phyloP scores from a whole-genome alignment of 2,888 invertebrate genomes.

The Atherix ibis region DNA sequence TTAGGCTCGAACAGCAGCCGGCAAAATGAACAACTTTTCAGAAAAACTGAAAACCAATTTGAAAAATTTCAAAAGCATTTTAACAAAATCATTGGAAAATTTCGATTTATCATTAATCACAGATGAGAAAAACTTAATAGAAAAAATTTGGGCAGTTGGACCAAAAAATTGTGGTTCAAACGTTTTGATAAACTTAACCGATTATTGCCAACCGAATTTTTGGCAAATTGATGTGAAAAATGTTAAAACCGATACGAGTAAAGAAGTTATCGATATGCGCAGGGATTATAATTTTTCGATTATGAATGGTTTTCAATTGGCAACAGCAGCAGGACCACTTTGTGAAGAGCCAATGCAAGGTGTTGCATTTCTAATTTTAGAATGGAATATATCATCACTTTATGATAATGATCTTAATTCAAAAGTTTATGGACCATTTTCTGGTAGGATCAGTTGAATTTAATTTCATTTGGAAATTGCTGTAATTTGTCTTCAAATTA shows the following conservation, averaged over 20 bases:
- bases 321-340: conserved; percentile 76
- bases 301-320: conserved; percentile 74
- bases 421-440: conserved; percentile 33
- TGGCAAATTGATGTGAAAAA: conserved; percentile 33
- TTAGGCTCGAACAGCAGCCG: too few species aligned
- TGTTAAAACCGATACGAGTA: conserved; percentile 20
- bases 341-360: conserved; percentile 97
- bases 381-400: conserved; percentile 53
- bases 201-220: conserved; percentile 45
- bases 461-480: not conserved
- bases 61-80: conserved; percentile 33
- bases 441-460: conserved; percentile 38
- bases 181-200: conserved; percentile 66
- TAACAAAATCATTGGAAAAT: conserved; percentile 43
- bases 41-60: conserved; percentile 21
- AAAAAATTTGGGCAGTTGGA: conserved; percentile 82
- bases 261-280: conserved; percentile 37
- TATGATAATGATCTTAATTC: conserved; percentile 28
- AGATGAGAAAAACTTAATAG: conserved; percentile 36
- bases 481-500: not conserved
- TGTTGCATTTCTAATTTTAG: conserved; percentile 77
- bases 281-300: conserved; percentile 60
- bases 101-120: conserved; percentile 33
- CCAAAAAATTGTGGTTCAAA: conserved; percentile 81
- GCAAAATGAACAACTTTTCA: conserved; percentile 19